Evolutionary conservation across 2,113 vertebrate genomes (phyloP).

Genomic region (Eretmochelys imbricata): DNA sequence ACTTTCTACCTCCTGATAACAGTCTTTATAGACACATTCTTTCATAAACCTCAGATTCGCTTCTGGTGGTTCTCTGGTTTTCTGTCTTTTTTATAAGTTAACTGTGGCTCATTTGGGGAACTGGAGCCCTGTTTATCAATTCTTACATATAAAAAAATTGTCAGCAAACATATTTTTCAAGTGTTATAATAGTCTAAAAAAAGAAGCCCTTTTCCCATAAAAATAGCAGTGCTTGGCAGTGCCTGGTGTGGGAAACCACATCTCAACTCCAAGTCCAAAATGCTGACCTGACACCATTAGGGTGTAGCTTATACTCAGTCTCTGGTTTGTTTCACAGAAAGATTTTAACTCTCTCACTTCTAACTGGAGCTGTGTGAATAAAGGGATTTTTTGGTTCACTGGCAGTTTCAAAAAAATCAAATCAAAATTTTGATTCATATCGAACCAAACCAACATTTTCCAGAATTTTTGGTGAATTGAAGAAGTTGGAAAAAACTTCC

Average conservation of each 20-base stretch:
- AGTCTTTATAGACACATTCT: neutral
- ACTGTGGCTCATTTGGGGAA: neutral
- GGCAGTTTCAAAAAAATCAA: neutral
- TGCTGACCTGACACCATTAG: conserved; percentile 71
- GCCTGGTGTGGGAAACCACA: conserved; percentile 47
- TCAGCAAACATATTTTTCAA: conserved; percentile 47
- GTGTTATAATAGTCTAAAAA: conserved; percentile 36
- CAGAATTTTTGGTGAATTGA: neutral
- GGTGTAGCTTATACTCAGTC: conserved; percentile 1
- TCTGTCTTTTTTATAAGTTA: conserved; percentile 13
- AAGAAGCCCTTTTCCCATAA: conserved; percentile 11
- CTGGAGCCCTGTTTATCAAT: neutral
- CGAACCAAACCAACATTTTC: neutral
- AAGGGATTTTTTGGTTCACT: neutral
- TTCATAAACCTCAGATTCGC: conserved; percentile 31
- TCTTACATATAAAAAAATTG: neutral
- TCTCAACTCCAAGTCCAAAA: conserved; percentile 63
- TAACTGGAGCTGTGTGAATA: neutral
- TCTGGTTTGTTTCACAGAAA: conserved; percentile 18
- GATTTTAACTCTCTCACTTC: conserved; percentile 69
- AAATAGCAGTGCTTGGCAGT: conserved; percentile 50
- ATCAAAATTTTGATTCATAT: neutral
- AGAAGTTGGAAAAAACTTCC: neutral
- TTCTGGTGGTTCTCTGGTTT: neutral
- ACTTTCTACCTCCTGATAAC: conserved; percentile 13